Percentiles rank a stretch among this genome's conserved stretches.
These are phyloP conservation scores for Microchirus variegatus DNA, from an alignment of 2,797 vertebrate species.

Conservation along the genomic window DNA sequence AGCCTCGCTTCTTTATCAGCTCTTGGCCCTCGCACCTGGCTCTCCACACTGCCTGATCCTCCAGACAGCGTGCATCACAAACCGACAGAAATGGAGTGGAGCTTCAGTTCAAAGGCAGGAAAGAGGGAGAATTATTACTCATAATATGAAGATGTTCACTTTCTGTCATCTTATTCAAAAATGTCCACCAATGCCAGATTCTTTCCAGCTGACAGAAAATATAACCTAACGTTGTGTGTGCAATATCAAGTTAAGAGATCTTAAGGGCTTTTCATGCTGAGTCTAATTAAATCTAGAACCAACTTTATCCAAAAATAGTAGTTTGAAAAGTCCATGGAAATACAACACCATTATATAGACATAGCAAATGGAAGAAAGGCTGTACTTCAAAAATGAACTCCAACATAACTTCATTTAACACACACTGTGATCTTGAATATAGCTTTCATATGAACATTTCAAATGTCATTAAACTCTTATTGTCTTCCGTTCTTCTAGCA, in stretches of 20 bases:
- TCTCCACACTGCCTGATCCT: constrained; percentile 61
- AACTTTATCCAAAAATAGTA: constrained; percentile 1
- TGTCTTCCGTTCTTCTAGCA: not conserved
- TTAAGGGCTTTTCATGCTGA: constrained; percentile 12
- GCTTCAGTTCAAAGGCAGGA: constrained; percentile 45
- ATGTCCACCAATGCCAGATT: constrained; percentile 11
- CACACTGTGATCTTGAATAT: not conserved
- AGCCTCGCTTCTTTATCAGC: constrained; percentile 73
- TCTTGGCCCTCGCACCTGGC: constrained; percentile 65
- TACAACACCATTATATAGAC: not conserved
- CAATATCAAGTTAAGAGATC: constrained; percentile 39
- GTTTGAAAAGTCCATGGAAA: not conserved
- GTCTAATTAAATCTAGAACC: constrained; percentile 8
- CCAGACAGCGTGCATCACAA: constrained; percentile 53
- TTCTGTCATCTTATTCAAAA: constrained; percentile 36
- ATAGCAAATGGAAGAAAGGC: not conserved
- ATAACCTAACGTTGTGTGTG: constrained; percentile 6
- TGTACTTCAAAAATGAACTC: too few species aligned
- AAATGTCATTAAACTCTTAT: not conserved
- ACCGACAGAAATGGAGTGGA: constrained; percentile 31
- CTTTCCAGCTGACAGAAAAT: constrained; percentile 1
- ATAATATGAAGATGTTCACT: constrained; percentile 38
- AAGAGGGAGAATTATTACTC: constrained; percentile 36
- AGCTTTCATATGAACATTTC: constrained; percentile 2
- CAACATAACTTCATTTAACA: not conserved